Evolutionary conservation across 2,113 vertebrate genomes (phyloP).

Genomic region (Psilopogon haemacephalus): DNA sequence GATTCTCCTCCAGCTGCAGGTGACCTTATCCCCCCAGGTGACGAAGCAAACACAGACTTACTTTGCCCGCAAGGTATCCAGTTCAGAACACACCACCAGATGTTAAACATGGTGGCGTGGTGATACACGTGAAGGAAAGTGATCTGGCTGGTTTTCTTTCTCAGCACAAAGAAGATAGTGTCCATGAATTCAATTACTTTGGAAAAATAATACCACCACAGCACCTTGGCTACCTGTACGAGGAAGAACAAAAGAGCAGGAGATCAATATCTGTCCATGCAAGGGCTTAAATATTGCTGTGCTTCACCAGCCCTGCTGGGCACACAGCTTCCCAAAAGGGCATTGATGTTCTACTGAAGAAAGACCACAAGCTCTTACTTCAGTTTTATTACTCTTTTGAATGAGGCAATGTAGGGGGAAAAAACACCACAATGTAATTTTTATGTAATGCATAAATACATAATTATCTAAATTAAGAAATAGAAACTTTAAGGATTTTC

Average conservation of each 20-base stretch:
- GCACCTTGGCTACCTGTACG: conserved; percentile 84
- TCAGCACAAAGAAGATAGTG: conserved; percentile 87
- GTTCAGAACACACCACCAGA: conserved; percentile 92
- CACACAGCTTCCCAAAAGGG: neutral
- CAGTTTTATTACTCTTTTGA: neutral
- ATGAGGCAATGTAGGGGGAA: neutral
- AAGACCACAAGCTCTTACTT: neutral
- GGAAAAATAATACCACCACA: conserved; percentile 94
- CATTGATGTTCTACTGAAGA: neutral
- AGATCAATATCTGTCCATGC: neutral
- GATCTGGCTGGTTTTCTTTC: conserved; percentile 88
- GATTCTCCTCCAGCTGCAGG: neutral
- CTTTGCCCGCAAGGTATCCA: conserved; percentile 93
- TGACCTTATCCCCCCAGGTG: neutral
- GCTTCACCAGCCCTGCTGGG: neutral
- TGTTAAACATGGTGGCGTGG: conserved; percentile 91
- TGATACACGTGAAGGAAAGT: conserved; percentile 91
- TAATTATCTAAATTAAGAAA: neutral
- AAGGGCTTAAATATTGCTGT: neutral
- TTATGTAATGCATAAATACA: neutral
- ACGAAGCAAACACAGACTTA: conserved; percentile 70
- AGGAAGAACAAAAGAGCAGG: neutral
- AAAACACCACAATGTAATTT: neutral
- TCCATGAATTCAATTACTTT: conserved; percentile 89
- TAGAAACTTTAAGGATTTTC: neutral